Base-by-base conservation (phyloP, 2,888 invertebrate genomes). In the Tridacna crocea region DNA sequence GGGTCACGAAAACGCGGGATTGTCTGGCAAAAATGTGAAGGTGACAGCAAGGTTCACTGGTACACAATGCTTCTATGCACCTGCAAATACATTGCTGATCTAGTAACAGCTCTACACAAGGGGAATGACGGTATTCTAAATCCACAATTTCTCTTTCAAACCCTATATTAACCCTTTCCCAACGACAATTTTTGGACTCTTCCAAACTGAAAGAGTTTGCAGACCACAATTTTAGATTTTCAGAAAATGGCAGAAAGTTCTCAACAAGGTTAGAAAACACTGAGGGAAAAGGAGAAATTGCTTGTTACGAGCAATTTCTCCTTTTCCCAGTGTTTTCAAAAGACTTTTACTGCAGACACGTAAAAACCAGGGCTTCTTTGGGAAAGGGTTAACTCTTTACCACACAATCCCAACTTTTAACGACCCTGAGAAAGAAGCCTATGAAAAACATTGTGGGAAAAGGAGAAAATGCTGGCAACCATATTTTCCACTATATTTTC, bases 391-490 rank as follows among this genome's bases (percentile, higher is more conserved):
- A n/a, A 22, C 12, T 22, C 22, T n/a, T 61, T 61, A 61, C 61
- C 24, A 22, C 19, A 17, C 22, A 61, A 17, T 22, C 12, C 12
- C 19, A 10, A 19, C 13, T 61, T 61, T 61, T 22, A 24, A 61
- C 61, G n/a, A 12, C n/a, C 22, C 22, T 3, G 24, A 22, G 24
- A n/a, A 22, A 61, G 24, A 61, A 61, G 22, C 22, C 19, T 61
- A 11, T n/a, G 1, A 24, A 61, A 61, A n/a, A 61, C 22, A 22
- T 61, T 61, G 61, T 61, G 61, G 22, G 22, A 61, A 22, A 61
- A n/a, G 61, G 24, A 61, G 61, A 61, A 61, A 61, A 13, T 61
- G n/a, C 61, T 61, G n/a, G 61, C n/a, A 13, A 36, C 36, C 36
- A 36, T 8, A 4, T 36, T 36, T 36, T 8, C 36, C 36, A 36